These are phyloP conservation scores for Syngnathus acus DNA, from an alignment of 2,797 vertebrate genomes.

Conservation along the genomic window DNA sequence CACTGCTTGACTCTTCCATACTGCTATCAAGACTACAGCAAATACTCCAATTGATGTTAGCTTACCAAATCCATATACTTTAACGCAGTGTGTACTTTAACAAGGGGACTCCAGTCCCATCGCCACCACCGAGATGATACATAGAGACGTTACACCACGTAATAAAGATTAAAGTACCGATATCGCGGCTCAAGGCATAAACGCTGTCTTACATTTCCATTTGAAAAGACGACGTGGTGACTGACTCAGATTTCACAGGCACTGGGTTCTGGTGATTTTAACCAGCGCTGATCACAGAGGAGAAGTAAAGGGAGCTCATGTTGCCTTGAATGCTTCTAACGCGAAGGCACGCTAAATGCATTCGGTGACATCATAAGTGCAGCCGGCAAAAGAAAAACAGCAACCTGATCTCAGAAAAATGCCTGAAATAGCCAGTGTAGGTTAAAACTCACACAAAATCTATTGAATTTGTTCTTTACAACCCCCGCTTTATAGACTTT, in stretches of 20 bases:
- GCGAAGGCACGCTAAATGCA: slow-evolving; percentile 45
- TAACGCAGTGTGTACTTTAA: slow-evolving; percentile 11
- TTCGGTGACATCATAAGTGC: slow-evolving; percentile 8
- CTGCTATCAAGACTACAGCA: neutral
- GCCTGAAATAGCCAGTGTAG: neutral
- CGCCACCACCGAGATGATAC: slow-evolving; percentile 33
- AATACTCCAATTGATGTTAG: neutral
- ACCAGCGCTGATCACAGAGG: slow-evolving; percentile 22
- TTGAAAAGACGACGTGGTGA: slow-evolving; percentile 51
- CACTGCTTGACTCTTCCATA: neutral
- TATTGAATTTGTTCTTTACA: too few species aligned
- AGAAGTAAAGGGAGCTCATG: slow-evolving; percentile 29
- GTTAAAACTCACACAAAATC: too few species aligned
- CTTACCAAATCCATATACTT: slow-evolving; percentile 25
- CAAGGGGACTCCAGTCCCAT: slow-evolving; percentile 39
- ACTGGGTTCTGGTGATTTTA: slow-evolving; percentile 42
- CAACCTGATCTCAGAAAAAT: neutral
- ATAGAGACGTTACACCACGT: slow-evolving; percentile 45
- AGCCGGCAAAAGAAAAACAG: neutral
- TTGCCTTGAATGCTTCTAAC: slow-evolving; percentile 39
- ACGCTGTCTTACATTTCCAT: slow-evolving; percentile 52
- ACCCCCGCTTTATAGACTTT: too few species aligned
- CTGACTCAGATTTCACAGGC: slow-evolving; percentile 54
- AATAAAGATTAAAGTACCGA: slow-evolving; percentile 33
- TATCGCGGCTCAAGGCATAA: slow-evolving; percentile 42